phyloP scores from a whole-genome alignment of 2,113 vertebrate species.

The Semicossyphus pulcher region DNA sequence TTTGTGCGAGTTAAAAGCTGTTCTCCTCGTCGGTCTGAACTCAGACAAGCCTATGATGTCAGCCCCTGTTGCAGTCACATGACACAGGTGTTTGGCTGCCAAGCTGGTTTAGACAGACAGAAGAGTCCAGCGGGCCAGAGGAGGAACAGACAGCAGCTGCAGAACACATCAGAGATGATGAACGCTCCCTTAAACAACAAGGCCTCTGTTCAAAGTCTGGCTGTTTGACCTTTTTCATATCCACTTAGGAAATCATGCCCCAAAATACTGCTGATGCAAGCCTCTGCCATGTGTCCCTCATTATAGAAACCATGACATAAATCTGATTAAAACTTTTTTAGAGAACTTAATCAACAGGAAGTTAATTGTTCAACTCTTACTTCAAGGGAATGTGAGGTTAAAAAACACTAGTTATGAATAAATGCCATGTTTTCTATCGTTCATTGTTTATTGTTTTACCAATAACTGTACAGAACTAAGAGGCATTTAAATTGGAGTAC shows the following conservation, averaged over 20 bases:
- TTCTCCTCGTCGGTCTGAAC: too few relatives aligned
- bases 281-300: neutral
- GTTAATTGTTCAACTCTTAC: too few relatives aligned
- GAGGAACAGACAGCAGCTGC: conserved; percentile 67
- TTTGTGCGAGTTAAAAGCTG: too few relatives aligned
- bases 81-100: conserved; percentile 20
- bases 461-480: neutral
- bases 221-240: conserved; percentile 30
- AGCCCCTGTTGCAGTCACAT: conserved; percentile 15
- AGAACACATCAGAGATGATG: conserved; percentile 64
- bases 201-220: conserved; percentile 47
- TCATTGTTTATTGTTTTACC: too few relatives aligned
- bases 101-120: conserved; percentile 42
- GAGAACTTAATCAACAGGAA: too few relatives aligned
- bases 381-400: too few relatives aligned
- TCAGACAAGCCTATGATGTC: conserved; percentile 18
- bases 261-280: neutral
- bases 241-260: conserved; percentile 18
- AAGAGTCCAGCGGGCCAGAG: conserved; percentile 18
- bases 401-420: too few relatives aligned
- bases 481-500: neutral
- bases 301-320: neutral
- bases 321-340: neutral
- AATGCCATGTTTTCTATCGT: too few relatives aligned
- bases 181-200: conserved; percentile 60